Conservation (phyloP, 2,113 vertebrate species). For the Colistium nudipinnis region DNA sequence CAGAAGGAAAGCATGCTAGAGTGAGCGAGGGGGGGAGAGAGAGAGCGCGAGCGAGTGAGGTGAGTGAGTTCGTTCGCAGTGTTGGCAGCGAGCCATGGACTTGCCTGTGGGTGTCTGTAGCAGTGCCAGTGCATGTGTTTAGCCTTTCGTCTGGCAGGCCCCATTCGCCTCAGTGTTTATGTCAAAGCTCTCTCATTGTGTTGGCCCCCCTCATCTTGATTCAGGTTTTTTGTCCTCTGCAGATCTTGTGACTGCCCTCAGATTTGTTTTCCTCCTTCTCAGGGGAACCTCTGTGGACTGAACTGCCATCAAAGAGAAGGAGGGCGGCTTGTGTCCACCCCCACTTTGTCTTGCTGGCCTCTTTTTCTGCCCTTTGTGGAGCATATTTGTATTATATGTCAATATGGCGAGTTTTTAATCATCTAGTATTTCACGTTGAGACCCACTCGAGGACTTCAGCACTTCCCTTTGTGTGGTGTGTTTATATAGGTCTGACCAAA, state of each 20-base stretch:
- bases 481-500: conserved; percentile 21
- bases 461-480: conserved; percentile 10
- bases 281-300: conserved; percentile 47
- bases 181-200: conserved; percentile 76
- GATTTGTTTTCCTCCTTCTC: conserved; percentile 59
- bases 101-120: conserved; percentile 83
- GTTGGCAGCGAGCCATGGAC: conserved; percentile 76
- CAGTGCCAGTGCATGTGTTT: conserved; percentile 82
- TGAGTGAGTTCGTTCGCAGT: conserved; percentile 81
- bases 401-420: conserved; percentile 15
- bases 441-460: conserved; percentile 3
- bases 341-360: conserved; percentile 31
- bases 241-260: conserved; percentile 62
- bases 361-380: conserved; percentile 35
- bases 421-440: conserved; percentile 13
- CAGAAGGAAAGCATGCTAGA: conserved; percentile 52
- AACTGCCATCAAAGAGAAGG: conserved; percentile 54
- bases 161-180: conserved; percentile 73
- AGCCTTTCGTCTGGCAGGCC: conserved; percentile 80
- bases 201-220: conserved; percentile 66
- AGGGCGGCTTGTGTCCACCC: conserved; percentile 44
- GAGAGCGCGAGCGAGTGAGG: conserved; percentile 69
- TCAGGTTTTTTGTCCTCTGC: conserved; percentile 56
- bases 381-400: conserved; percentile 23
- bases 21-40: conserved; percentile 62